Evolutionary conservation across 1,140 invertebrate species (phyloP), one percentile per base, ranked within the genome.

Genomic region (Drosophila rufa): DNA sequence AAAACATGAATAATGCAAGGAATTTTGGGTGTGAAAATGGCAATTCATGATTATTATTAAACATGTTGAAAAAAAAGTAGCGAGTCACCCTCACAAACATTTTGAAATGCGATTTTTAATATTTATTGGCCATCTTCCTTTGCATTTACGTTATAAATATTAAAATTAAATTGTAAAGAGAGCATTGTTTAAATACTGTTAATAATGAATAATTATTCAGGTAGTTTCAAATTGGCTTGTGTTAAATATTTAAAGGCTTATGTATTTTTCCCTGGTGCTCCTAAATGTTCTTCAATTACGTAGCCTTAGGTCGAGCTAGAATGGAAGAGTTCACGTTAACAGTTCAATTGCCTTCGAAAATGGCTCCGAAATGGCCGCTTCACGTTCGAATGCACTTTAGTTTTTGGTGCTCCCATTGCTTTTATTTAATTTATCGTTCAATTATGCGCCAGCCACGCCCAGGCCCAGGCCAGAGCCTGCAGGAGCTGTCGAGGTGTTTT

Each of bases 361-460:
- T 33, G 19, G n/a, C 19, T 33, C 15, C 33, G 25, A 71, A 71
- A 70, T 33, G 46, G 51, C 66, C 45, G 56, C n/a, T 55, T 58
- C 12, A 25, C 60, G 75, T n/a, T 66, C 51, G 61, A 71, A 46
- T 75, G 75, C 75, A 69, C 61, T 87, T 82, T 19, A 27, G 55
- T 48, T 55, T 78, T 70, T 48, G 40, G 58, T 38, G 27, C 22
- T 53, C 8, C 33, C 53, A 42, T 62, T 50, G 51, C 48, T 45
- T 67, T 83, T 76, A 74, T 86, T 86, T 86, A 86, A 86, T 87
- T 86, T 86, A 86, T 86, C 59, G 83, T 86, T 86, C 83, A 80
- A 86, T 86, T 86, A 86, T 87, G 83, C 83, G 59, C 50, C 70
- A 76, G 55, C 53, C 15, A 62, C 65, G 62, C 79, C 83, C 69